Percentiles rank a stretch among this genome's conserved stretches.
These are phyloP conservation scores for Daubentonia madagascariensis DNA, from an alignment of 2,113 vertebrate genomes.

Conservation along the genomic window DNA sequence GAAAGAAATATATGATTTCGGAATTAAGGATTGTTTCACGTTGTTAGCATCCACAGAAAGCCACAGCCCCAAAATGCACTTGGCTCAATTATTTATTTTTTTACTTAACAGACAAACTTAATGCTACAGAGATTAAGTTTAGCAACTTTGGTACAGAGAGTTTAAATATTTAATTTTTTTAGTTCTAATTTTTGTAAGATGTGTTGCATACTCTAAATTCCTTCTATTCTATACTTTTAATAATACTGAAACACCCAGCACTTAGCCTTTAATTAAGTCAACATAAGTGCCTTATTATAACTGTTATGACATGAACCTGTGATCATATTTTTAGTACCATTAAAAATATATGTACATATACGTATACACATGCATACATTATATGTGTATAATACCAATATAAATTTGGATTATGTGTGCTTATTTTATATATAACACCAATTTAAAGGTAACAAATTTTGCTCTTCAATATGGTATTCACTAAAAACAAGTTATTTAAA, in stretches of 20 bases:
- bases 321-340: not conserved
- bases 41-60: not conserved
- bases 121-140: not conserved
- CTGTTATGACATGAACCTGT: not conserved
- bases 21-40: not conserved
- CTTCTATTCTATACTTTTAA: not conserved
- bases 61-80: not conserved
- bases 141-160: not conserved
- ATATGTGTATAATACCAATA: not conserved
- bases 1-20: not conserved
- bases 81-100: not conserved
- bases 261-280: not conserved
- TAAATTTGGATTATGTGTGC: not conserved
- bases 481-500: not conserved
- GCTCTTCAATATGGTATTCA: not conserved
- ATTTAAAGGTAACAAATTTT: not conserved
- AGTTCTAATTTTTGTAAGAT: not conserved
- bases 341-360: not conserved
- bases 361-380: not conserved
- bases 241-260: not conserved
- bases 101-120: not conserved
- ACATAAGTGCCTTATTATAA: not conserved
- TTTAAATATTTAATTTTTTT: not conserved
- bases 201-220: not conserved
- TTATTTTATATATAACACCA: not conserved